A percentile compares a stretch with the other conserved stretches of the same genome.
phyloP scores from a whole-genome alignment of 2,797 vertebrate genomes.

The Semaprochilodus insignis region DNA sequence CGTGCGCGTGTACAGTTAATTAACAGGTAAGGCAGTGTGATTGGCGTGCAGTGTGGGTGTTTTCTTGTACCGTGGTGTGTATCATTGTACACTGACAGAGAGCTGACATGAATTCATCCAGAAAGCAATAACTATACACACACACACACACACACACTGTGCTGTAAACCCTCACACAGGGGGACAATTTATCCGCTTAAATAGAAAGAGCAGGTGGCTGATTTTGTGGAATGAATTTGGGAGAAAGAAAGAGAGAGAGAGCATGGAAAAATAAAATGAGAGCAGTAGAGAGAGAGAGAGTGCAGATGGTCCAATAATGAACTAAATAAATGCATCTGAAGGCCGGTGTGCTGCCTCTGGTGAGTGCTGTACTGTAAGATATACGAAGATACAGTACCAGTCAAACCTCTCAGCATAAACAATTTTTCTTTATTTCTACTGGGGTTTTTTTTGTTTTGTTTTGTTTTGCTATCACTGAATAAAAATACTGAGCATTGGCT shows the following conservation, averaged over 20 bases:
- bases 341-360: constrained; percentile 37
- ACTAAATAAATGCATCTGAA: constrained; percentile 57
- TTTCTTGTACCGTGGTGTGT: constrained; percentile 27
- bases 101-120: constrained; percentile 52
- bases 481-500: too few relatives aligned
- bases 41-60: constrained; percentile 31
- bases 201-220: constrained; percentile 71
- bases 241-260: background rate
- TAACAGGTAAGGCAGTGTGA: constrained; percentile 35
- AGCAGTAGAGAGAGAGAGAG: constrained; percentile 26
- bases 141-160: constrained; percentile 20
- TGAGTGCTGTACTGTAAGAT: constrained; percentile 15
- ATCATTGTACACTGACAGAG: constrained; percentile 27
- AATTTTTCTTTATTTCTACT: background rate
- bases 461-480: too few relatives aligned
- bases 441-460: too few relatives aligned
- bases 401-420: background rate
- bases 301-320: constrained; percentile 62
- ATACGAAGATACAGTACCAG: too few relatives aligned
- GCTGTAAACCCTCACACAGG: constrained; percentile 58
- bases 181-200: constrained; percentile 59
- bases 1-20: constrained; percentile 31
- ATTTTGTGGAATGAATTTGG: constrained; percentile 58
- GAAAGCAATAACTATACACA: constrained; percentile 54
- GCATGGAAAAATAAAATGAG: background rate